Evolutionary conservation across 1,140 invertebrate genomes (phyloP), one percentile per base, ranked within the genome.

Genomic region (Drosophila varians): DNA sequence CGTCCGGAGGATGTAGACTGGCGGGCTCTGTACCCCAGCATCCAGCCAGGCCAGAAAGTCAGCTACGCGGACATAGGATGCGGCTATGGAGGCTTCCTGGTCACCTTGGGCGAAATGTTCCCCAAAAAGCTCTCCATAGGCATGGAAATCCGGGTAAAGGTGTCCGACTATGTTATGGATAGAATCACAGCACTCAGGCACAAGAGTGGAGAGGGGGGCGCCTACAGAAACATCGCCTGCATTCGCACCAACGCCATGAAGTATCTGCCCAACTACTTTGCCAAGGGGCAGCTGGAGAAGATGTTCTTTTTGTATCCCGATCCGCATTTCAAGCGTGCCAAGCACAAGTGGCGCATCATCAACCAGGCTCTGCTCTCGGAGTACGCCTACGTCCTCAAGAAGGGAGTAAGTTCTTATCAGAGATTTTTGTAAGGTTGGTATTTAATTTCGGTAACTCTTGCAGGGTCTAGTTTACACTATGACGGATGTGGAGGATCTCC

Each of bases 241-340:
- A 92, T 99, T 16, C 93, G 99, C 74, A 96, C 96, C 28, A 99
- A 99, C 94, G 98, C 98, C 2, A 99, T 99, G 98, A 99, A 99
- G 93, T 97, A 97, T 93, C 93, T 99, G 64, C 98, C 98, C 28
- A 99, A 99, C 92, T 99, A 96, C 92, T 99, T 99, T 90, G 89
- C 93, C 31, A 99, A 99, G 93, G 97, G 95, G 66, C 93, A 99
- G 95, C 92, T 99, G 11, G 95, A 95, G 66, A 99, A 99, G 93
- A 98, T 99, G 95, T 99, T 99, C 92, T 99, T 99, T 90, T 92
- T 99, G n/a, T 99, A 99, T 92, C 99, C 99, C 23, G 99, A 99
- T 93, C 99, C 99, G 31, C 99, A 99, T 93, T 99, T 99, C 91
- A 99, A 99, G 92, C 99, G 97, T 86, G 95, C 97, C 0, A 99